phyloP scores from a whole-genome alignment of 1,140 invertebrate genomes.

The Drosophila carrolli region DNA sequence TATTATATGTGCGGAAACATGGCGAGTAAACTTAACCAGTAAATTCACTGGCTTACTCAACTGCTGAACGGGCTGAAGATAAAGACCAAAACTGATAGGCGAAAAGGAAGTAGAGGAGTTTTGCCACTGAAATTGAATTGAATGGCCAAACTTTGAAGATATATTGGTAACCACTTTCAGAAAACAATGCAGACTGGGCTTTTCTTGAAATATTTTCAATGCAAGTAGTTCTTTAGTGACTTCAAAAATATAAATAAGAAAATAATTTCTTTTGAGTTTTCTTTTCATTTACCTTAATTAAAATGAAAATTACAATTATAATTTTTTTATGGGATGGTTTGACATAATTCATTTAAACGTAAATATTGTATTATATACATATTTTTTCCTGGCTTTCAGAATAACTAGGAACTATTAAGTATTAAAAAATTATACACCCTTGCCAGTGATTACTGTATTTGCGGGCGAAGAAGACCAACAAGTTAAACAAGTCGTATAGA shows the following conservation, averaged over 20 bases:
- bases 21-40: constrained; percentile 13
- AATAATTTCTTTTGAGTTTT: no score
- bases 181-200: background rate
- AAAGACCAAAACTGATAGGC: constrained; percentile 8
- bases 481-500: constrained; percentile 31
- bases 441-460: background rate
- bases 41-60: constrained; percentile 21
- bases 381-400: no score
- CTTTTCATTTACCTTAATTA: no score
- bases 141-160: background rate
- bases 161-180: background rate
- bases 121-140: constrained; percentile 3
- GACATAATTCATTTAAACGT: no score
- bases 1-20: constrained; percentile 5
- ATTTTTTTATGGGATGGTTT: no score
- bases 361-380: no score
- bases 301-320: no score
- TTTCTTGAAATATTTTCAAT: background rate
- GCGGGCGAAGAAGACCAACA: constrained; percentile 4
- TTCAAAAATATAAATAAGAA: no score
- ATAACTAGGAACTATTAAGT: no score
- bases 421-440: no score
- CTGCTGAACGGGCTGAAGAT: background rate
- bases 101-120: background rate
- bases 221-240: no score